Evolutionary conservation across 2,113 vertebrate genomes (phyloP).

Genomic region (Neoarius graeffei): DNA sequence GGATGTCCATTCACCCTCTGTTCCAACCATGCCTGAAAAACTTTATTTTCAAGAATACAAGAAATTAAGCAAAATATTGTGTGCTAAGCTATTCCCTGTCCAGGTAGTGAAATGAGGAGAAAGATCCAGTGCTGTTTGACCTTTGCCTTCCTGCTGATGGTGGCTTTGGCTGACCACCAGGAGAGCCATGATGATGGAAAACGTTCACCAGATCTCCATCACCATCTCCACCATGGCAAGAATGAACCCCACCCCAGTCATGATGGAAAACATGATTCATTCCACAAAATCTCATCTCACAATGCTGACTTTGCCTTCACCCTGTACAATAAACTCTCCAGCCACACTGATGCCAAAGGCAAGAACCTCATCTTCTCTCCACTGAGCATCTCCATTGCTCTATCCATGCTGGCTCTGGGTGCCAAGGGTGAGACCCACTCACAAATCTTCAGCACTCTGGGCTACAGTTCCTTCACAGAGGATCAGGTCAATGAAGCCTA

Average conservation of each 20-base stretch:
- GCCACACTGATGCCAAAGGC: conserved; percentile 46
- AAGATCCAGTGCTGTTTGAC: conserved; percentile 66
- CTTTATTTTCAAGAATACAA: too few species aligned
- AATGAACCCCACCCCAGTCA: conserved; percentile 52
- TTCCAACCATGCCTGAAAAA: too few species aligned
- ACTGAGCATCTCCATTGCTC: conserved; percentile 66
- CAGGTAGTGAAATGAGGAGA: conserved; percentile 68
- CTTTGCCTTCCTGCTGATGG: conserved; percentile 62
- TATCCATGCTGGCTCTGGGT: conserved; percentile 67
- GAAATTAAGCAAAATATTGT: too few species aligned
- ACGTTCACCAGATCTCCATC: conserved; percentile 11
- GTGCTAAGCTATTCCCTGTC: not conserved
- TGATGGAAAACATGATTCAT: not conserved
- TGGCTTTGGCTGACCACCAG: conserved; percentile 55
- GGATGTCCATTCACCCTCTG: too few species aligned
- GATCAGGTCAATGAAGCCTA: conserved; percentile 65
- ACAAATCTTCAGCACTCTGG: conserved; percentile 71
- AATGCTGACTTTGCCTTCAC: conserved; percentile 78
- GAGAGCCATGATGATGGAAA: conserved; percentile 18
- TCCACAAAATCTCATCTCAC: conserved; percentile 54
- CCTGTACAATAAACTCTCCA: conserved; percentile 74
- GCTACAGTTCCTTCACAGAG: conserved; percentile 58
- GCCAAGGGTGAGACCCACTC: conserved; percentile 59
- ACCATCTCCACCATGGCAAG: conserved; percentile 48
- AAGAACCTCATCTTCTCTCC: conserved; percentile 78